A percentile compares a stretch with the other conserved stretches of the same genome.
Conservation (phyloP, 2,888 invertebrate genomes). For the Melolontha melolontha region DNA sequence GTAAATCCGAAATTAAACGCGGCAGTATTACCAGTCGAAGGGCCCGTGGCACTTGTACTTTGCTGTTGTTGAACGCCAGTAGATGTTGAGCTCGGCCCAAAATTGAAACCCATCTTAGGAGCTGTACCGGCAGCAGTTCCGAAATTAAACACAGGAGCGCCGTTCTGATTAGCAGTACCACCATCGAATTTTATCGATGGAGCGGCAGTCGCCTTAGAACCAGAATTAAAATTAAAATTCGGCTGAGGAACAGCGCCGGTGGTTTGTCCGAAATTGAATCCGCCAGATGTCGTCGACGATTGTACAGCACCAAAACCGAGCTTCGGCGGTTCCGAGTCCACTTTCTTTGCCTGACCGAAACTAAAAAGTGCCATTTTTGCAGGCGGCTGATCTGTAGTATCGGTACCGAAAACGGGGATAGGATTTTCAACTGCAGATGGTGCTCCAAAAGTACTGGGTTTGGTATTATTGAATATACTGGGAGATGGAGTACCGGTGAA, state of each 20-base stretch:
- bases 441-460: constrained; percentile 48
- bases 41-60: constrained; percentile 22
- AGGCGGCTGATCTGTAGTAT: constrained; percentile 43
- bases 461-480: constrained; percentile 22
- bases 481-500: constrained; percentile 14
- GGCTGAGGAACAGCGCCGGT: constrained; percentile 17
- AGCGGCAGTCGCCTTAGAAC: constrained; percentile 5
- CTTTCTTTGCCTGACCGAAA: constrained; percentile 54
- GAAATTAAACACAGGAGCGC: constrained; percentile 20
- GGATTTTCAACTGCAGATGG: neutral
- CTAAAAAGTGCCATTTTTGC: constrained; percentile 54
- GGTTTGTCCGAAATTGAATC: constrained; percentile 56
- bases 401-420: neutral
- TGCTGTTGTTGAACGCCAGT: constrained; percentile 21
- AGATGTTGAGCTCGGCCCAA: constrained; percentile 54
- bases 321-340: constrained; percentile 54
- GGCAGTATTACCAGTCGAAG: constrained; percentile 53
- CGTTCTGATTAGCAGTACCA: constrained; percentile 40
- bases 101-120: constrained; percentile 57
- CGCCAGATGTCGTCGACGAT: constrained; percentile 51
- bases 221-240: constrained; percentile 15
- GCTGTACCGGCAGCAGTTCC: constrained; percentile 51
- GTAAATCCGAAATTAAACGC: constrained; percentile 61
- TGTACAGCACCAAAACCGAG: constrained; percentile 50
- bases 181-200: constrained; percentile 42